These are phyloP conservation scores for Sebastes nivosus DNA, from an alignment of 2,797 vertebrate genomes.

Conservation along the genomic window DNA sequence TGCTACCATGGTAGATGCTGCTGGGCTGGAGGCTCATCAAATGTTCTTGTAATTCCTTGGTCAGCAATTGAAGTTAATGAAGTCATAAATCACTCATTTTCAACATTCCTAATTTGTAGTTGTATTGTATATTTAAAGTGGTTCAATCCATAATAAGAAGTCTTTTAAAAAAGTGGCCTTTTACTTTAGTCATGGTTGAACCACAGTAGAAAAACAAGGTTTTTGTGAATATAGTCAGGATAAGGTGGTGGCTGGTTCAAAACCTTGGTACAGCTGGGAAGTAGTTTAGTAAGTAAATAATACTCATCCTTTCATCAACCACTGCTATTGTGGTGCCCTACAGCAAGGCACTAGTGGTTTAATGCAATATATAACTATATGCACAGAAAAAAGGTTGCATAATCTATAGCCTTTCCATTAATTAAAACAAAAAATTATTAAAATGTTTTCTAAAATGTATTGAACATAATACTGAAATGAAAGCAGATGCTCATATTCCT, in stretches of 20 bases:
- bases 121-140: not conserved
- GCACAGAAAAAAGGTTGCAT: not conserved
- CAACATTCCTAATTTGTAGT: not conserved
- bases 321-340: not conserved
- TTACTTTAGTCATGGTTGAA: not conserved
- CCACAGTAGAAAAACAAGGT: not conserved
- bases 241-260: not conserved
- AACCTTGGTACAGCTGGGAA: not conserved
- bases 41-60: slow-evolving; percentile 5
- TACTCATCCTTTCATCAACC: not conserved
- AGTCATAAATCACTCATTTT: slow-evolving; percentile 4
- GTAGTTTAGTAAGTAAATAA: not conserved
- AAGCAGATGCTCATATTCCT: not conserved
- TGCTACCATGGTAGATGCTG: not conserved
- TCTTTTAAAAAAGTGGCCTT: not conserved
- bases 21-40: not conserved
- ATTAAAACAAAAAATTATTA: not conserved
- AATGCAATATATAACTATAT: not conserved
- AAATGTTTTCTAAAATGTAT: not conserved
- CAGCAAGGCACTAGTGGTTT: not conserved
- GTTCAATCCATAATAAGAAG: not conserved
- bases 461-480: not conserved
- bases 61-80: slow-evolving; percentile 1
- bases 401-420: not conserved
- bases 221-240: not conserved